phyloP scores from a whole-genome alignment of 2,797 vertebrate genomes.

The Eurystomus glaucurus region DNA sequence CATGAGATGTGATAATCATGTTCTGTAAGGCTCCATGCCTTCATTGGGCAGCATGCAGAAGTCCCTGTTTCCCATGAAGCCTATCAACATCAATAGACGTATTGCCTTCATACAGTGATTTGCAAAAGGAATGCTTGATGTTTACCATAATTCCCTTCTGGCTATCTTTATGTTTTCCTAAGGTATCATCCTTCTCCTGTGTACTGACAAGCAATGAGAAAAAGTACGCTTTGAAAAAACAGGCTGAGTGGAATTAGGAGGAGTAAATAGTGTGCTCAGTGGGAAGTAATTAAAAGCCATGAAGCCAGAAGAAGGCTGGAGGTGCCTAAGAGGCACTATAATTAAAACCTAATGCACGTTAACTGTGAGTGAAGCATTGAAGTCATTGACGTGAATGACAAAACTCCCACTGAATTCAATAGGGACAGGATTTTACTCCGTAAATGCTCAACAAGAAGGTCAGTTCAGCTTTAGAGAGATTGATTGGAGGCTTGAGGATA shows the following conservation, averaged over 20 bases:
- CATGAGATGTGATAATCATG: neutral
- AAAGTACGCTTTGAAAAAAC: neutral
- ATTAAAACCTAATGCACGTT: constrained; percentile 63
- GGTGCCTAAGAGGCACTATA: constrained; percentile 56
- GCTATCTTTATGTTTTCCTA: neutral
- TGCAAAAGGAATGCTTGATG: neutral
- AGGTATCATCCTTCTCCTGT: constrained; percentile 2
- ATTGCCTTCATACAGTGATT: neutral
- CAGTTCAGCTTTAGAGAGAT: constrained; percentile 38
- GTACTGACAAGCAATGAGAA: neutral
- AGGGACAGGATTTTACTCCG: neutral
- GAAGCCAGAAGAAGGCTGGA: constrained; percentile 41
- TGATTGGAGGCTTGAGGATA: constrained; percentile 34
- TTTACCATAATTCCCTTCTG: neutral
- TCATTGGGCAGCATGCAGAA: neutral
- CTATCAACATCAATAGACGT: neutral
- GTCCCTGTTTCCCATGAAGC: neutral
- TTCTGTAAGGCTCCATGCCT: neutral
- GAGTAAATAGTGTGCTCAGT: constrained; percentile 33
- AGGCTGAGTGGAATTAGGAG: constrained; percentile 39
- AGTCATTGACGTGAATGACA: constrained; percentile 50
- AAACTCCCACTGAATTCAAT: constrained; percentile 42
- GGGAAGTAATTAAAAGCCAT: constrained; percentile 64
- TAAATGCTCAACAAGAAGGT: constrained; percentile 19
- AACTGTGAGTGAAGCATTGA: constrained; percentile 37